phyloP scores from a whole-genome alignment of 2,113 vertebrate genomes.

The Ivindomyrus marchei region DNA sequence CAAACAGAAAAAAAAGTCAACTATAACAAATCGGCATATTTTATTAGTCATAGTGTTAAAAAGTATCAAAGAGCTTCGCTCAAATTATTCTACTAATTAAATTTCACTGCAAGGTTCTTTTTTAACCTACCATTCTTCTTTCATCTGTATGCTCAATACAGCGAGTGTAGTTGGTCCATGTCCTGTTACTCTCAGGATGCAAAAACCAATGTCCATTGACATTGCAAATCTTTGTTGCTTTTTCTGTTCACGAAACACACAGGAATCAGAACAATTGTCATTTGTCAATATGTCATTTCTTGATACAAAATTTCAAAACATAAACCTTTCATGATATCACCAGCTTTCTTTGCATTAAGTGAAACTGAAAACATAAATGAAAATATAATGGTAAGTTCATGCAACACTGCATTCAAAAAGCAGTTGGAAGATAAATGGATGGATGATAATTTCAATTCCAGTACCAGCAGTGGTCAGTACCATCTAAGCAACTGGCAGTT shows the following conservation, averaged over 20 bases:
- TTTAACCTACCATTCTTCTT: constrained; percentile 71
- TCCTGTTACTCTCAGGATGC: constrained; percentile 87
- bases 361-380: background rate
- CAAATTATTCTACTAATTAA: background rate
- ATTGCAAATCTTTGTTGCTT: constrained; percentile 86
- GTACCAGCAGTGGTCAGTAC: background rate
- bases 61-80: background rate
- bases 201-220: constrained; percentile 83
- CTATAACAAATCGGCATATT: background rate
- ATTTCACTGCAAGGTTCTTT: background rate
- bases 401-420: background rate
- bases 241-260: constrained; percentile 65
- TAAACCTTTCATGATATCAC: background rate
- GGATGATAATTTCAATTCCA: background rate
- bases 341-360: background rate
- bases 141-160: constrained; percentile 75
- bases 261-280: background rate
- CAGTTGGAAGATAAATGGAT: background rate
- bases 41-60: background rate
- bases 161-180: constrained; percentile 89
- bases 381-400: background rate
- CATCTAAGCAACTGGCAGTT: background rate
- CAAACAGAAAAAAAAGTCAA: background rate
- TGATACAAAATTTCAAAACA: background rate
- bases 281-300: background rate